Base-by-base conservation (phyloP, 2,888 invertebrate species). In the Leucoptera coffeella region DNA sequence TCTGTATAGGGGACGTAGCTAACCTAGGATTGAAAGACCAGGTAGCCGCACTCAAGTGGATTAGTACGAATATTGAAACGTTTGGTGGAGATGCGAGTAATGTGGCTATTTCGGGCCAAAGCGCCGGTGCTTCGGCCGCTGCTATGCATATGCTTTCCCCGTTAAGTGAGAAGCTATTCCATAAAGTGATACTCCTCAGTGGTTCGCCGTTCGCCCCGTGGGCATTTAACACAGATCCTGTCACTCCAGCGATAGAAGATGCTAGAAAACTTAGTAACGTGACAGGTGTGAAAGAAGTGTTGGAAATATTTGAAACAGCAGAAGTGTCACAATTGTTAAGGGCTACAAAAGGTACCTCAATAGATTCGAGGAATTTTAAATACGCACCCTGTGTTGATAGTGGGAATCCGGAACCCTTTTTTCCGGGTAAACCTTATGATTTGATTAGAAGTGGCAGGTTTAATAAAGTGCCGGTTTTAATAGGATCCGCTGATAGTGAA, bases 51-150 rank as follows among this genome's bases (percentile, higher is more conserved):
- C 38, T 69, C 4, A 51, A 47, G 36, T 69, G 69, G 67, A 44
- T 69, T n/a, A 43, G 37, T 17, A 45, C 37, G 15, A 69, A 67
- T 29, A 65, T 67, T 27, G 41, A 44, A 2, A 48, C 51, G 2
- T 67, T 69, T 28, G 62, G 64, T 2, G 69, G 69, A 20, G 67
- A 67, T 32, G 61, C 62, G 0, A 59, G 64, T 8, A 65, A 65
- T 29, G 62, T 69, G 2, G 65, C 62, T 0, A 32, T 69, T 21
- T 54, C 52, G 12, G 69, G 69, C 0, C 64, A 69, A 20, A 69
- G 67, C 21, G 64, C 69, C 0, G 69, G 69, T 0, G 57, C 55
- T 0, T 46, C 51, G n/a, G 40, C 59, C 1, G 52, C 56, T 1
- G 49, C 54, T 1, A 53, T 64, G 54, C 67, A 62, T 29, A 36